Base-by-base conservation (phyloP, 2,113 vertebrate genomes). In the Leptobrachium leishanense region DNA sequence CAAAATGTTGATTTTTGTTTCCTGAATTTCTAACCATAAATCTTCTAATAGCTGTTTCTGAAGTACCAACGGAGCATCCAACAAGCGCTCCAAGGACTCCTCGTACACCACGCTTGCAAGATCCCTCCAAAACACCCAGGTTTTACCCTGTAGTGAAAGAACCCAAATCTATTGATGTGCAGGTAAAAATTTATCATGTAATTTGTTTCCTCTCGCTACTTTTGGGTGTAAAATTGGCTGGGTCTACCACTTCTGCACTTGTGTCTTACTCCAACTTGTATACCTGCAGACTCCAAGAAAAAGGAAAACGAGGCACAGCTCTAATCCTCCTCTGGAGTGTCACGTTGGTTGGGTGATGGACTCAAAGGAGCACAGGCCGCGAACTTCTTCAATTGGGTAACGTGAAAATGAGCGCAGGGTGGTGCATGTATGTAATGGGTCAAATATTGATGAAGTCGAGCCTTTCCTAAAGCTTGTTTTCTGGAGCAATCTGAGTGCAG, bases 311-410 rank as follows among this genome's bases (percentile, higher is more conserved):
- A 91, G 95, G 12, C 95, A 96, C 86, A 96, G 96, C 84, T 94
- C 94, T 5, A 96, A 96, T 86, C 96, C 96, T 31, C 95, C 95
- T 2, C 87, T 94, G 77, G 97, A 99, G 86, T 91, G 92, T 65
- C 97, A 98, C 42, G 94, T 97, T 80, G 98, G 96, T 83, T 98
- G 97, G 96, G 95, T 99, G 83, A 98, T 99, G 98, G 98, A 99
- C 89, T 96, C 95, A 73, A 92, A 93, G 55, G 96, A 97, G 46
- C 96, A 97, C 81, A 89, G 92, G 72, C 90, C 95, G 2, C 91
- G 94, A 84, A 89, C 95, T 2, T 85, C 94, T 4, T 96, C 96
- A 77, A 85, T 96, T 88, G 97, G 97, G 97, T 98, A 88, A 82
- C 2, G 5, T 31, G 20, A 31, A 31, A 31, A 31, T 31, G 20